Percentiles rank a stretch among this genome's conserved stretches.
phyloP scores from a whole-genome alignment of 1,140 invertebrate species.

The Leptopilina clavipes region DNA sequence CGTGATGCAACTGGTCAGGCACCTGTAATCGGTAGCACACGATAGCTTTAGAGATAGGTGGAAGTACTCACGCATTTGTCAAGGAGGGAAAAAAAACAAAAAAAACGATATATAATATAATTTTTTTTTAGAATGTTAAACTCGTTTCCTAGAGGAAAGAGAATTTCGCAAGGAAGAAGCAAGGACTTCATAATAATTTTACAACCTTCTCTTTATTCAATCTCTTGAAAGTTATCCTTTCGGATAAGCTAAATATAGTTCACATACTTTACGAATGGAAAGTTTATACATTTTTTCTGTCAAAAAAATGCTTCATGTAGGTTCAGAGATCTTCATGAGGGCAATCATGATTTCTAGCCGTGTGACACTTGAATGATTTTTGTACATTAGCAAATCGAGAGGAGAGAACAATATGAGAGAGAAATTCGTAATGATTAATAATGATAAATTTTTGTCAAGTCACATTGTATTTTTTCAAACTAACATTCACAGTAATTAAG shows the following conservation, averaged over 20 bases:
- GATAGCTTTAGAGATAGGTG: conserved; percentile 33
- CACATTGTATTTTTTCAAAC: not conserved
- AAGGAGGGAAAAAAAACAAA: conserved; percentile 47
- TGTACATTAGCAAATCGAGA: conserved; percentile 6
- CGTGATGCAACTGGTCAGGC: conserved; percentile 20
- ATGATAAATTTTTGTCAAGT: not conserved
- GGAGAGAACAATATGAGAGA: not conserved
- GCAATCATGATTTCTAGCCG: not conserved
- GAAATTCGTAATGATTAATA: conserved; percentile 3
- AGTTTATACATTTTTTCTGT: conserved; percentile 37
- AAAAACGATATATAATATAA: conserved; percentile 42
- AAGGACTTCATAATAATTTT: conserved; percentile 60
- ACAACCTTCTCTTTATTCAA: conserved; percentile 47
- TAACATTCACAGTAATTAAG: not conserved
- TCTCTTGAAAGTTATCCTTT: conserved; percentile 46
- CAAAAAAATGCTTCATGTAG: not conserved
- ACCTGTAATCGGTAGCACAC: conserved; percentile 6
- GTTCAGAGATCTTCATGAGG: not conserved
- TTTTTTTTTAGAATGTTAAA: conserved; percentile 41
- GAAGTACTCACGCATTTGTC: conserved; percentile 46
- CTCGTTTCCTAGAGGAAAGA: conserved; percentile 48
- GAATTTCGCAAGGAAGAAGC: conserved; percentile 59
- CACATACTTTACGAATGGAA: conserved; percentile 25
- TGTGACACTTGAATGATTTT: conserved; percentile 29
- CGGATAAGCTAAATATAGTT: conserved; percentile 5